Evolutionary conservation across 2,113 vertebrate species (phyloP).

Genomic region (Pungitius pungitius): DNA sequence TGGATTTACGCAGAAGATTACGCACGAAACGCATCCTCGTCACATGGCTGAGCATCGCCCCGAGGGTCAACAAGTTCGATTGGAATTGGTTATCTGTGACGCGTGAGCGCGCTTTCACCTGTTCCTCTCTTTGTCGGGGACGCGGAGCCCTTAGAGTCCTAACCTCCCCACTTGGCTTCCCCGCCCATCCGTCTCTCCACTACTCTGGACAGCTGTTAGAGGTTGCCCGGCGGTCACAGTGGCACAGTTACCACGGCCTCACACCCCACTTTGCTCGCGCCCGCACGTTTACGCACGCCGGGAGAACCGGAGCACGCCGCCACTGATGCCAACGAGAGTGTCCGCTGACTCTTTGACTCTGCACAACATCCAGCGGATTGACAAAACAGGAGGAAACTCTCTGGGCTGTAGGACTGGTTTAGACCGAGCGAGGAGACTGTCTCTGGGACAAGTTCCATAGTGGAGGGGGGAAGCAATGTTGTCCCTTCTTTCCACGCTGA

Average conservation of each 20-base stretch:
- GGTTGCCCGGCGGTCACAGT: slow-evolving; percentile 77
- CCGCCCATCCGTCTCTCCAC: slow-evolving; percentile 66
- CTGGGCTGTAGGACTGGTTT: slow-evolving; percentile 76
- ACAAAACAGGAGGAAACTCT: slow-evolving; percentile 67
- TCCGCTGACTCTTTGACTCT: slow-evolving; percentile 76
- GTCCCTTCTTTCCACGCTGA: slow-evolving; percentile 85
- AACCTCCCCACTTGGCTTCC: slow-evolving; percentile 55
- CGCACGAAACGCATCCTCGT: slow-evolving; percentile 45
- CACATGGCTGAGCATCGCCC: slow-evolving; percentile 38
- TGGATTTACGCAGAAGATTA: slow-evolving; percentile 71
- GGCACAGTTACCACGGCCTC: slow-evolving; percentile 67
- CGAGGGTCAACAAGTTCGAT: slow-evolving; percentile 56
- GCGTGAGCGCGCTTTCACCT: slow-evolving; percentile 81
- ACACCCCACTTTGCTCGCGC: slow-evolving; percentile 48
- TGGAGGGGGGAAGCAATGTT: slow-evolving; percentile 84
- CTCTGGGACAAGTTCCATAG: slow-evolving; percentile 80
- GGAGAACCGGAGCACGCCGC: slow-evolving; percentile 72
- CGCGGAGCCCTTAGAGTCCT: slow-evolving; percentile 71
- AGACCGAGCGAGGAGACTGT: slow-evolving; percentile 76
- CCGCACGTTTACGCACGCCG: slow-evolving; percentile 54
- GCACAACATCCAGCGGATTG: slow-evolving; percentile 72
- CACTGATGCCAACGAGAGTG: slow-evolving; percentile 79
- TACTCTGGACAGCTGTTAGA: slow-evolving; percentile 75
- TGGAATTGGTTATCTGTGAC: slow-evolving; percentile 58
- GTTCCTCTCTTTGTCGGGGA: slow-evolving; percentile 70